Base-by-base conservation (phyloP, 2,888 invertebrate species). In the Synanthedon myopaeformis region DNA sequence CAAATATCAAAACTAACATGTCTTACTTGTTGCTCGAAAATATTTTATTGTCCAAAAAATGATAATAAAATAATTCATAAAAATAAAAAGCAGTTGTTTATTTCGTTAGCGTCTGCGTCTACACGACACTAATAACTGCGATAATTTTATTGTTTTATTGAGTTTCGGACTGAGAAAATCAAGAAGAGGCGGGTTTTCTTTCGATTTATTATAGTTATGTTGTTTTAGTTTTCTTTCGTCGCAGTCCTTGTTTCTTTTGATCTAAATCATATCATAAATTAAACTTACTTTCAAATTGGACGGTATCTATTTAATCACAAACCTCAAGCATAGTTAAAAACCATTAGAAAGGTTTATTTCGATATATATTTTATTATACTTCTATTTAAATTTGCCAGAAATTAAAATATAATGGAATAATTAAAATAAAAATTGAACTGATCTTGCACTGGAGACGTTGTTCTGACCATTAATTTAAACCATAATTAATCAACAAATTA, bases 71-170 rank as follows among this genome's bases (percentile, higher is more conserved):
- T 76, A 78, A 77, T 75, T 76, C 69, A 73, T 72, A 69, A 61
- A 69, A 69, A 78, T 73, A 75, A 79, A 82, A 76, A 70, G 58
- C 58, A 58, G 62, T 72, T 77, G 73, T 77, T 79, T 78, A 79
- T 78, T 73, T 73, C 70, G 62, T 61, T 12, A 63, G 66, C 64
- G 70, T 67, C 67, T 62, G 66, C 71, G 74, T 69, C 65, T 72
- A 75, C 70, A 74, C 67, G 74, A 72, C 72, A 67, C 68, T 72
- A 70, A 60, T 59, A 53, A 67, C 63, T 67, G 76, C 71, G 74
- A 79, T 80, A 81, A 80, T 81, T 76, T 85, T 70, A 85, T 83
- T 82, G 83, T 84, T 85, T 83, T 85, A 85, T 85, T 75, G 72
- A 74, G 67, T 74, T 68, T 67, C 64, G 54, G 59, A 62, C 35